Conservation (phyloP, 2,888 invertebrate species). For the Drosophila mulleri region DNA sequence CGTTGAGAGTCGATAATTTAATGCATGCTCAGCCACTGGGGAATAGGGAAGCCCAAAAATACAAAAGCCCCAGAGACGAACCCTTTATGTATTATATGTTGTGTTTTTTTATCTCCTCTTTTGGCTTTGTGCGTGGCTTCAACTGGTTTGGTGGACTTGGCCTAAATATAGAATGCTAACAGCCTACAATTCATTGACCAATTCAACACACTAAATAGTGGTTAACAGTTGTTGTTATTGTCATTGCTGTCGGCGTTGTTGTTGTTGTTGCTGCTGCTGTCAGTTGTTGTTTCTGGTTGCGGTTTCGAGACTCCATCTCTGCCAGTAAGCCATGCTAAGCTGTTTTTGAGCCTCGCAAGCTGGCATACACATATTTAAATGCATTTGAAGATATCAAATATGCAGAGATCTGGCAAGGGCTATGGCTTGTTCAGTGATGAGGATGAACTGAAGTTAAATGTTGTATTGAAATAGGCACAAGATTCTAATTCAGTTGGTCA, state of each 20-base stretch:
- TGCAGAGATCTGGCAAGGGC: neutral
- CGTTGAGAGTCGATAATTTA: slow-evolving; percentile 68
- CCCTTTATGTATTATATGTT: slow-evolving; percentile 15
- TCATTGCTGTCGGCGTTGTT: slow-evolving; percentile 21
- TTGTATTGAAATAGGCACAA: neutral
- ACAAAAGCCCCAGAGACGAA: slow-evolving; percentile 19
- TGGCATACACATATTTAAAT: slow-evolving; percentile 5
- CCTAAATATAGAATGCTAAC: slow-evolving; percentile 34
- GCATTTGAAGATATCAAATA: slow-evolving; percentile 7
- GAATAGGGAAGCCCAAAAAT: slow-evolving; percentile 26
- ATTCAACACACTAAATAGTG: slow-evolving; percentile 50
- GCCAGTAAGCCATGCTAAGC: slow-evolving; percentile 2
- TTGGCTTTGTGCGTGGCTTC: neutral
- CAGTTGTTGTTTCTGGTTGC: slow-evolving; percentile 32
- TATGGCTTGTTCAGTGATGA: neutral
- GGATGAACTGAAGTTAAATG: neutral
- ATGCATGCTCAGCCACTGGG: slow-evolving; percentile 44
- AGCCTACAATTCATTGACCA: slow-evolving; percentile 54
- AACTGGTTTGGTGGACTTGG: neutral
- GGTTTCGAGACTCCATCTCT: neutral
- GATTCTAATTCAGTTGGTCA: neutral
- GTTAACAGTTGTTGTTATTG: slow-evolving; percentile 40
- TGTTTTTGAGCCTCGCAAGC: neutral
- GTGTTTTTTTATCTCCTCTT: neutral
- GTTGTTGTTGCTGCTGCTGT: slow-evolving; percentile 20